A percentile compares a stretch with the other conserved stretches of the same genome.
These are phyloP conservation scores for Arvicanthis niloticus DNA, from an alignment of 2,113 vertebrate species.

Conservation along the genomic window DNA sequence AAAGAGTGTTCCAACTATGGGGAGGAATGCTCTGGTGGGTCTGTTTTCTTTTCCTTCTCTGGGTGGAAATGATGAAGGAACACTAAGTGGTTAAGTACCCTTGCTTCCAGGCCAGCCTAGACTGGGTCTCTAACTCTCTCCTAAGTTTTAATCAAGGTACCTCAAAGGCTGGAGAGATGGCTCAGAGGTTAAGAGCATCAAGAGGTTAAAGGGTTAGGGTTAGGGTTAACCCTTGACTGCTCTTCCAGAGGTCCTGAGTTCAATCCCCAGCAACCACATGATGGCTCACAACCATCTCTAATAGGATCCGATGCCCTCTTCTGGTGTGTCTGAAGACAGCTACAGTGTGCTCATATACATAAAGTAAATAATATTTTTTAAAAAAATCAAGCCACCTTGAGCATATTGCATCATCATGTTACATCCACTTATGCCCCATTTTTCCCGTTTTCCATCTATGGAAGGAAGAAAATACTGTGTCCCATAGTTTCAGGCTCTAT, in stretches of 20 bases:
- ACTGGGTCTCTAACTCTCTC: neutral
- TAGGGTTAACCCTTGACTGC: too few species aligned
- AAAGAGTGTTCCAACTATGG: slow-evolving; percentile 2
- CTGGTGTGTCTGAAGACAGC: too few species aligned
- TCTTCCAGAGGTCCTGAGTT: too few species aligned
- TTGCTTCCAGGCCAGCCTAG: neutral
- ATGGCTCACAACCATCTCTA: too few species aligned
- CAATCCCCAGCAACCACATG: too few species aligned
- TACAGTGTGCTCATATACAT: too few species aligned
- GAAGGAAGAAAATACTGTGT: neutral
- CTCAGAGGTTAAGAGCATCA: too few species aligned
- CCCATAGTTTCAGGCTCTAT: neutral
- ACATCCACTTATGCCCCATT: neutral
- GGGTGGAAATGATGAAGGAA: neutral
- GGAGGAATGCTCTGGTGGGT: neutral
- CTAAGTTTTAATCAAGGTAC: neutral
- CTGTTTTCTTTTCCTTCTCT: neutral
- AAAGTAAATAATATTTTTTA: too few species aligned
- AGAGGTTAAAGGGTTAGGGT: too few species aligned
- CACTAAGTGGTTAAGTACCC: neutral
- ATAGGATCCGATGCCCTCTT: too few species aligned
- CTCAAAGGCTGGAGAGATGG: neutral
- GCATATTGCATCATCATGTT: neutral
- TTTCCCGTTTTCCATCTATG: neutral
- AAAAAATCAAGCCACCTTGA: neutral